These are phyloP conservation scores for Brenthis hecate DNA, from an alignment of 2,888 invertebrate species.

Conservation along the genomic window DNA sequence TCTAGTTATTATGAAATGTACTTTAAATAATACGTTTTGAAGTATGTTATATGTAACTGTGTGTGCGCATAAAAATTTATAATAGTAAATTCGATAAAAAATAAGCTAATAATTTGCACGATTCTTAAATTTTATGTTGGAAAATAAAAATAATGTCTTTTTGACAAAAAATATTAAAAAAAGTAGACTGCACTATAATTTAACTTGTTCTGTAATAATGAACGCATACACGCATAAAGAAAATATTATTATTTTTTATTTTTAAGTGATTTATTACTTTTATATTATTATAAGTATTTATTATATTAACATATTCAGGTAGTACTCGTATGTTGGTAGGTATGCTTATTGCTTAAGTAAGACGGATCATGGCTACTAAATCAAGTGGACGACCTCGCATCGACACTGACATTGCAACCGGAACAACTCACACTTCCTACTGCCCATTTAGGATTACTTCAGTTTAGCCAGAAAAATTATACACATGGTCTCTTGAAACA, in stretches of 20 bases:
- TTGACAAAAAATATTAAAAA: too few relatives aligned
- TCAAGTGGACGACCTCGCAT: constrained; percentile 58
- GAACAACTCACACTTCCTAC: constrained; percentile 66
- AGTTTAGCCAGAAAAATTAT: constrained; percentile 15
- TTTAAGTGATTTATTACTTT: not conserved
- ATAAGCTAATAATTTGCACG: too few relatives aligned
- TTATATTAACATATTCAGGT: constrained; percentile 4
- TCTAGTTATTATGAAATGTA: too few relatives aligned
- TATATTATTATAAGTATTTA: not conserved
- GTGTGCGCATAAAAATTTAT: too few relatives aligned
- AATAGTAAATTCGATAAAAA: too few relatives aligned
- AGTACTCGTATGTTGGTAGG: not conserved
- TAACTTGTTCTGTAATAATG: too few relatives aligned
- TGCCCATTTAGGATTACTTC: constrained; percentile 27
- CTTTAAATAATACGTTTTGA: too few relatives aligned
- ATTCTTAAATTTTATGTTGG: too few relatives aligned
- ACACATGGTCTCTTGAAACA: not conserved
- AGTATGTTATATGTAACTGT: too few relatives aligned
- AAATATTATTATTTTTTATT: not conserved
- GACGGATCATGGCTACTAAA: constrained; percentile 50
- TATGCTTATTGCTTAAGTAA: constrained; percentile 11
- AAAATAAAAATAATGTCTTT: too few relatives aligned
- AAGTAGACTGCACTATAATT: too few relatives aligned
- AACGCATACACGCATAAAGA: too few relatives aligned
- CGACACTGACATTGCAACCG: constrained; percentile 74